Evolutionary conservation across 92 coral and sea anemone genomes (phyloP), one percentile per base, ranked within the genome.

Genomic region (Ricordea florida): DNA sequence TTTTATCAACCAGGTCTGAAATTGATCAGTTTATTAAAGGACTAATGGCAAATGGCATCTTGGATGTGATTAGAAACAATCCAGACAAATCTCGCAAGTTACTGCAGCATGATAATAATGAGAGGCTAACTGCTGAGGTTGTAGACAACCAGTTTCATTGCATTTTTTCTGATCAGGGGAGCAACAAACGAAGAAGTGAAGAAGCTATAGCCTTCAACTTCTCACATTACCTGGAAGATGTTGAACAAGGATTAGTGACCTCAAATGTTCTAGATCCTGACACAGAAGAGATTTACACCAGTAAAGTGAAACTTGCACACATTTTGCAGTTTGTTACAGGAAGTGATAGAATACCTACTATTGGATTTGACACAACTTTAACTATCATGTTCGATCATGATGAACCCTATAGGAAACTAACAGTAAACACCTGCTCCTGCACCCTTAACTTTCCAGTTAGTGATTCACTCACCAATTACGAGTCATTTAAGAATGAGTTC

Each of bases 161-260:
- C 53, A 23, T 32, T 38, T 80, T 36, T 17, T 76, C 83, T 27
- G 72, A 62, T 51, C 28, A 4, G 1, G 81, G 73, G 31, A 75
- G 83, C 28, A 83, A 83, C 83, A 83, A 81, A 35, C 46, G 75
- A 37, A 51, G 24, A 14, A 69, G 74, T 77, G 84, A 77, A 33
- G 89, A 83, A 83, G 84, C 84, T 50, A 84, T 77, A 26, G 84
- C 89, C 57, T 84, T 84, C 60, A 76, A 84, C 83, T 84, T 84
- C 49, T 76, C 89, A 35, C 84, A 76, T 51, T 68, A 59, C 53
- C 83, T 84, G 62, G 89, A 83, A 83, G 74, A 83, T 83, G 68
- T 83, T 57, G 89, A 76, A 69, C 79, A 76, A 43, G 53, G 69
- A 52, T 26, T 23, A 53, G 83, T 84, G 69, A 34, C 74, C 24